A percentile compares a stretch with the other conserved stretches of the same genome.
Conservation (phyloP, 2,797 vertebrate species). For the Anguilla marmorata region DNA sequence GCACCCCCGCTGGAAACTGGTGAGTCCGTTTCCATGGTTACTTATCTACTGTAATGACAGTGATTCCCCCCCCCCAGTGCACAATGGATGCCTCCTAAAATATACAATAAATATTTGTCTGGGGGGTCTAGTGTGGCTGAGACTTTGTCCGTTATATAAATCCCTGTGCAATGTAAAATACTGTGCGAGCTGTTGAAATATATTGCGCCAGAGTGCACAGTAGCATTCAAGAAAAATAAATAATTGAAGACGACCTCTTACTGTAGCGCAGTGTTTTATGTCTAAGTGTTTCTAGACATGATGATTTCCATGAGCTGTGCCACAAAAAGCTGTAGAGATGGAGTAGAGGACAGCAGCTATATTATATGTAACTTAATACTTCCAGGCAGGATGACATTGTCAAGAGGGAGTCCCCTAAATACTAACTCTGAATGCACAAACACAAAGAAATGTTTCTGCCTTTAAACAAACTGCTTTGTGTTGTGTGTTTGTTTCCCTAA, state of each 20-base stretch:
- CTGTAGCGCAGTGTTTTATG: background rate
- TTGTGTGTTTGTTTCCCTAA: background rate
- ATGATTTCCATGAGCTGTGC: background rate
- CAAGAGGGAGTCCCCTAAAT: background rate
- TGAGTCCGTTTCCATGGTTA: constrained; percentile 15
- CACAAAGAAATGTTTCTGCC: background rate
- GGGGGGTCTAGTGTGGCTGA: background rate
- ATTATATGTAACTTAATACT: too few relatives aligned
- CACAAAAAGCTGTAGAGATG: background rate
- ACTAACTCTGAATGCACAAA: background rate
- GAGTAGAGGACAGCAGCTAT: background rate
- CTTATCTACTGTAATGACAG: background rate
- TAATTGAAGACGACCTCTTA: background rate
- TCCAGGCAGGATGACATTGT: background rate
- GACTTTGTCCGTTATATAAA: background rate
- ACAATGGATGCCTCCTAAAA: background rate
- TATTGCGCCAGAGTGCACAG: background rate
- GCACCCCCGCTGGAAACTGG: constrained; percentile 37
- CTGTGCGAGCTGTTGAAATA: background rate
- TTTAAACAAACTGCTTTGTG: background rate
- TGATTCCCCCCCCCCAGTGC: background rate
- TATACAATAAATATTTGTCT: background rate
- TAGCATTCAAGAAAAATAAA: background rate
- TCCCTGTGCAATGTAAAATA: background rate
- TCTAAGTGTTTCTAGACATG: background rate